These are phyloP conservation scores for Anguilla pacifica DNA, from an alignment of 2,797 vertebrate species.

Conservation along the genomic window DNA sequence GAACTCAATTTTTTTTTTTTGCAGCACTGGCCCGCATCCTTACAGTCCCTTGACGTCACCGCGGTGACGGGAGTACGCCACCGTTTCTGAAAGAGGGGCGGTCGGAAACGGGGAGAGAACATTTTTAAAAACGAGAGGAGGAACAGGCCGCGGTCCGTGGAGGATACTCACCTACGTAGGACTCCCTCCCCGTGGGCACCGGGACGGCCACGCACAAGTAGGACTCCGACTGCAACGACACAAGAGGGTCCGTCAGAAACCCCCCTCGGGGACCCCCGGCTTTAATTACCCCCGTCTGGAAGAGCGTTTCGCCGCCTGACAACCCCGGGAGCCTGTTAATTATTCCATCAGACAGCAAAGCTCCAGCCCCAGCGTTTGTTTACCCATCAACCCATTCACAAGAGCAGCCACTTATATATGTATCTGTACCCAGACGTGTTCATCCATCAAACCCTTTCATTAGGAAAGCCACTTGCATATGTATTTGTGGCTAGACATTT, in stretches of 20 bases:
- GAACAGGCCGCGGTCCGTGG: neutral
- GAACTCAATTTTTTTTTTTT: neutral
- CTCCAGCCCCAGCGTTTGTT: neutral
- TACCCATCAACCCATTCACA: neutral
- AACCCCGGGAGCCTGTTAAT: neutral
- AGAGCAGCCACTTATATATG: neutral
- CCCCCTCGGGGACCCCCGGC: neutral
- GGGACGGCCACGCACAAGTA: conserved; percentile 88
- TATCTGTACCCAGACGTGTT: neutral
- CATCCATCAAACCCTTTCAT: neutral
- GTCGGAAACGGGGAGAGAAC: neutral
- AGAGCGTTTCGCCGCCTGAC: neutral
- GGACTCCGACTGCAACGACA: conserved; percentile 83
- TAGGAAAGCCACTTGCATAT: neutral
- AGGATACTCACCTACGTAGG: conserved; percentile 85
- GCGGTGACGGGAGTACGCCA: too few species aligned
- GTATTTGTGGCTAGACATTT: neutral
- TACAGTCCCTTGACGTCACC: neutral
- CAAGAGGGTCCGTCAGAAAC: neutral
- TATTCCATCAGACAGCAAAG: neutral
- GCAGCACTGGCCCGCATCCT: neutral
- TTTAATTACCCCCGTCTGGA: neutral
- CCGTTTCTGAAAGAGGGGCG: neutral
- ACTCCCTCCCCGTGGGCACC: conserved; percentile 79
- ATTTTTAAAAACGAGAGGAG: neutral